A percentile compares a stretch with the other conserved stretches of the same genome.
Evolutionary conservation across 30 jellyfish, hydroid and myxozoan genomes (phyloP).

Genomic region (Turritopsis dohrnii): DNA sequence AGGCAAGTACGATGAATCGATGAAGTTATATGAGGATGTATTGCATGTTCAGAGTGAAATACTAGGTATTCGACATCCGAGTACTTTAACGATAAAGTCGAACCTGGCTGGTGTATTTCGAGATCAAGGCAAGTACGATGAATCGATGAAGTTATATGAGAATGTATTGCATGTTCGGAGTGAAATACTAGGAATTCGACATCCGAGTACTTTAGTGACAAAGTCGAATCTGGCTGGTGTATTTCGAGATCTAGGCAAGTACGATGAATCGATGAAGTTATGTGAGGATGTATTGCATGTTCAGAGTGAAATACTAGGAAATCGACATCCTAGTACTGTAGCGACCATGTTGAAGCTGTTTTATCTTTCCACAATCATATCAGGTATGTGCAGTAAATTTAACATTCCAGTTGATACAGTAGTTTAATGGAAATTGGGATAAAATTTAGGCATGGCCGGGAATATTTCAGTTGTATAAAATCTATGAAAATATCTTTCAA

Average conservation of each 20-base stretch:
- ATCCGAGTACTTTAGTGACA: neutral
- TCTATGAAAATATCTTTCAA: no score
- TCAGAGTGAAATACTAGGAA: neutral
- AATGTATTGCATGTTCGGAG: neutral
- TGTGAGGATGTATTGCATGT: neutral
- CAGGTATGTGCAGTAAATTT: no score
- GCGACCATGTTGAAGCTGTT: neutral
- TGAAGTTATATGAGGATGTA: neutral
- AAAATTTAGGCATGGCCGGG: no score
- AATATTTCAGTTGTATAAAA: no score
- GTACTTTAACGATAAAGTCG: neutral
- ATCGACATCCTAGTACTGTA: neutral
- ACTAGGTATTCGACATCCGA: neutral
- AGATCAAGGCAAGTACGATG: neutral
- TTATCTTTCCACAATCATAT: no score
- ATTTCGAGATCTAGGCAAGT: neutral
- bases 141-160: neutral
- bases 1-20: neutral
- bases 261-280: neutral
- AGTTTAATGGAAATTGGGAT: no score
- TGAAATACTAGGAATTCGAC: neutral
- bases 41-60: neutral
- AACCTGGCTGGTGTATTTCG: neutral
- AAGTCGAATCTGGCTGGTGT: neutral
- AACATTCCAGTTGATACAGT: no score